phyloP scores from a whole-genome alignment of 1,140 invertebrate genomes.

The Agrypnia vestita region DNA sequence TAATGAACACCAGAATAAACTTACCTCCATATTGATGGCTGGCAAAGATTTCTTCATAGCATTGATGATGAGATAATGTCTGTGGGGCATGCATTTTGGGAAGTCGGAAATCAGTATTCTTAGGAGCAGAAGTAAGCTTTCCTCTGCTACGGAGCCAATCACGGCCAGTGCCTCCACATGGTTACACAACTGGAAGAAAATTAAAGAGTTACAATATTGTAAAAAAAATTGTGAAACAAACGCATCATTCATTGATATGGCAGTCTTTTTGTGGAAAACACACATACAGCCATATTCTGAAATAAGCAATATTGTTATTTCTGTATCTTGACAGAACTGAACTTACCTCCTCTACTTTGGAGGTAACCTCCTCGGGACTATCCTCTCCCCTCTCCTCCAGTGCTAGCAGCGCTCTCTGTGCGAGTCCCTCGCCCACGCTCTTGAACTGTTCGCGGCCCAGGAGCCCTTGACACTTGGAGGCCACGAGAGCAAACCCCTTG shows the following conservation, averaged over 20 bases:
- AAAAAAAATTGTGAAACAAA: no score
- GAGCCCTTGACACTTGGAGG: slow-evolving; percentile 37
- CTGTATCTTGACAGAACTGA: neutral
- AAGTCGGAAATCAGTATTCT: slow-evolving; percentile 51
- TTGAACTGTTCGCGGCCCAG: slow-evolving; percentile 37
- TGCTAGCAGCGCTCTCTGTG: slow-evolving; percentile 43
- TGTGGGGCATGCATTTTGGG: slow-evolving; percentile 43
- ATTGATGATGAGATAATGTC: slow-evolving; percentile 50
- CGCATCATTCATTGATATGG: neutral
- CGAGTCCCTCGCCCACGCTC: slow-evolving; percentile 43
- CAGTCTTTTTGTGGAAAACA: no score
- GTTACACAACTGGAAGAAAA: slow-evolving; percentile 48
- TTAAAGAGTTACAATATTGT: no score
- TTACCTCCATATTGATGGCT: slow-evolving; percentile 53
- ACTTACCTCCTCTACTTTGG: slow-evolving; percentile 6
- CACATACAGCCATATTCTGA: no score
- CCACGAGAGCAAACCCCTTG: slow-evolving; percentile 51
- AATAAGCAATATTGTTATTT: no score
- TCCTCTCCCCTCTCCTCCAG: slow-evolving; percentile 19
- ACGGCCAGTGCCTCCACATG: slow-evolving; percentile 55
- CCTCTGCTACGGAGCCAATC: slow-evolving; percentile 31
- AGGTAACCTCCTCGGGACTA: neutral
- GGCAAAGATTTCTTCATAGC: slow-evolving; percentile 49
- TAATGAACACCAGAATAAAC: neutral
- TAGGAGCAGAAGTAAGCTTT: slow-evolving; percentile 38